phyloP scores from a whole-genome alignment of 2,888 invertebrate genomes.

The Tanytarsus gracilentus region DNA sequence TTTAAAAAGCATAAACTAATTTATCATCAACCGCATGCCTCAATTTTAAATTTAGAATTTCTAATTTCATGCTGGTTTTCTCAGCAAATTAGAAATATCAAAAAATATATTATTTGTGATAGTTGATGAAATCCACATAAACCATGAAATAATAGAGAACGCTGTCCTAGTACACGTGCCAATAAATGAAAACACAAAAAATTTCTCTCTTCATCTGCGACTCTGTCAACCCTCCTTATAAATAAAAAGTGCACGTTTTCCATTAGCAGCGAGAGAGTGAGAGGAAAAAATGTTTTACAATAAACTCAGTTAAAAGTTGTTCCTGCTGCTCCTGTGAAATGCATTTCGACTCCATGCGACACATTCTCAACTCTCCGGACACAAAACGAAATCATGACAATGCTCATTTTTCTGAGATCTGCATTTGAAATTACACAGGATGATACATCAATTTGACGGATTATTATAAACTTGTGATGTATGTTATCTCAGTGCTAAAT shows the following conservation, averaged over 20 bases:
- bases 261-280: background rate
- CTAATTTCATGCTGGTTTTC: slow-evolving; percentile 4
- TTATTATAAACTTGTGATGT: background rate
- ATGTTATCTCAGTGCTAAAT: background rate
- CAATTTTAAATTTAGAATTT: too few relatives aligned
- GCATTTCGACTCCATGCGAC: background rate
- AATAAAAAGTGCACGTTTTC: slow-evolving; percentile 11
- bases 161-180: background rate
- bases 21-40: too few relatives aligned
- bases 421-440: slow-evolving; percentile 7
- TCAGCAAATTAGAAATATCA: slow-evolving; percentile 6
- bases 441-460: slow-evolving; percentile 18
- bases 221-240: background rate
- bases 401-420: background rate
- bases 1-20: too few relatives aligned
- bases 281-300: background rate
- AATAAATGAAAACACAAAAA: background rate
- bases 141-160: background rate
- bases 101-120: background rate
- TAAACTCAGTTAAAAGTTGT: background rate
- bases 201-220: background rate
- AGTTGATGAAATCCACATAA: background rate
- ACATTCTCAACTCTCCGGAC: background rate
- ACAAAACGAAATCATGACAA: background rate
- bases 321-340: background rate